phyloP scores from a whole-genome alignment of 2,113 vertebrate genomes.

The Acrocephalus kingi region DNA sequence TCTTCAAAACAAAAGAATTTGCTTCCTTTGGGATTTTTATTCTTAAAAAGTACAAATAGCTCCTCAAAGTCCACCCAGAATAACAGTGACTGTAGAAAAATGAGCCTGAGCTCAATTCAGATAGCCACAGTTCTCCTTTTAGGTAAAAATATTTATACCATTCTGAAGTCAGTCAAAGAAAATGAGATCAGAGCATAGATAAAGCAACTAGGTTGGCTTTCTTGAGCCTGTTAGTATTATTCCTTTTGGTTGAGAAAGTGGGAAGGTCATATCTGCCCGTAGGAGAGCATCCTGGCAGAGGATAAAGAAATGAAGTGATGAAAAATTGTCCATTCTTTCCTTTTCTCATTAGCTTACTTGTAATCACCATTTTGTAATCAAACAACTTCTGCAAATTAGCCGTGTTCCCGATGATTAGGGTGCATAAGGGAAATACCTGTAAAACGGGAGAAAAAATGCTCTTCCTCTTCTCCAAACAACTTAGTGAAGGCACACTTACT shows the following conservation, averaged over 20 bases:
- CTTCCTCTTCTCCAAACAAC: neutral
- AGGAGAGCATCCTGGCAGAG: neutral
- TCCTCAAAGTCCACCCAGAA: constrained; percentile 18
- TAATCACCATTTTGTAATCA: neutral
- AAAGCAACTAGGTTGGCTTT: constrained; percentile 6
- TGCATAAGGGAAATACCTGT: neutral
- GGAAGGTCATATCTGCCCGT: neutral
- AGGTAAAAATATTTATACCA: neutral
- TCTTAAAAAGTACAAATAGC: constrained; percentile 39
- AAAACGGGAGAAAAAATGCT: neutral
- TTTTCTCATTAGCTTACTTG: neutral
- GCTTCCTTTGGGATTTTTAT: constrained; percentile 43
- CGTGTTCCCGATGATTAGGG: neutral
- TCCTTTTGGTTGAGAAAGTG: neutral
- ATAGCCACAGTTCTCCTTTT: neutral
- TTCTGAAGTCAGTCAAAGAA: constrained; percentile 4
- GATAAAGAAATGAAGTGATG: neutral
- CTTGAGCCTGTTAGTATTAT: neutral
- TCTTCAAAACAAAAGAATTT: constrained; percentile 35
- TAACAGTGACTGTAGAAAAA: neutral
- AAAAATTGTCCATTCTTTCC: neutral
- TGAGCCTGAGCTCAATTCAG: neutral
- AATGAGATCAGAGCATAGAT: neutral
- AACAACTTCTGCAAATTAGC: neutral
- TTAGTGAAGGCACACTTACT: neutral